Evolutionary conservation across 35 echinoderm and acorn worm species (phyloP).

Genomic region (Apostichopus californicus): DNA sequence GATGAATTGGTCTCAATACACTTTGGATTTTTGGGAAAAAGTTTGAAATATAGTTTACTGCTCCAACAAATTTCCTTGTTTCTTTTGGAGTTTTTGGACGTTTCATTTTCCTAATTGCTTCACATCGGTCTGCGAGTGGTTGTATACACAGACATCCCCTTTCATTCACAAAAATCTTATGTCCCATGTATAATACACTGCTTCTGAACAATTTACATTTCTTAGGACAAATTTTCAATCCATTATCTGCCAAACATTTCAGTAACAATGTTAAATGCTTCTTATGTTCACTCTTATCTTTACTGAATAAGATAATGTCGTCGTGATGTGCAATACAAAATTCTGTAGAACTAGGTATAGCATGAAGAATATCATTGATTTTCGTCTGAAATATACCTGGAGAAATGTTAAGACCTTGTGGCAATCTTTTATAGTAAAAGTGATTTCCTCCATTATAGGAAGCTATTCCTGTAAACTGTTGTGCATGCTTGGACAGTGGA

Average conservation of each 20-base stretch:
- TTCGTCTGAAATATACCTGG: conserved; percentile 65
- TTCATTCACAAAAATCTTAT: too few species aligned
- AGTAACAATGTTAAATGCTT: too few species aligned
- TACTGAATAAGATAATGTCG: too few species aligned
- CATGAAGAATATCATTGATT: conserved; percentile 57
- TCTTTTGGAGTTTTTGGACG: not conserved
- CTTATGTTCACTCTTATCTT: too few species aligned
- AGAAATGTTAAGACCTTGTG: conserved; percentile 63
- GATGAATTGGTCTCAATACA: conserved; percentile 24
- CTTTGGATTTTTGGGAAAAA: not conserved
- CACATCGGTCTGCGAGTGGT: too few species aligned
- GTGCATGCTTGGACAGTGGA: not conserved
- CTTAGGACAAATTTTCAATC: conserved; percentile 25
- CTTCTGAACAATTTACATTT: too few species aligned
- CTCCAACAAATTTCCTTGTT: too few species aligned
- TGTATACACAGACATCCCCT: too few species aligned
- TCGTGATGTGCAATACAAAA: conserved; percentile 16
- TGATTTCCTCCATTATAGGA: conserved; percentile 54
- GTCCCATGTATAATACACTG: too few species aligned
- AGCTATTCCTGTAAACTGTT: not conserved
- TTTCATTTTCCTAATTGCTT: too few species aligned
- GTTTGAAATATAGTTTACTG: too few species aligned
- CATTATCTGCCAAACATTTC: not conserved
- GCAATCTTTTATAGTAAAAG: conserved; percentile 55
- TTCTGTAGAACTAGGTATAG: conserved; percentile 46